phyloP scores from a whole-genome alignment of 2,888 invertebrate genomes.

The Bembecia ichneumoniformis region DNA sequence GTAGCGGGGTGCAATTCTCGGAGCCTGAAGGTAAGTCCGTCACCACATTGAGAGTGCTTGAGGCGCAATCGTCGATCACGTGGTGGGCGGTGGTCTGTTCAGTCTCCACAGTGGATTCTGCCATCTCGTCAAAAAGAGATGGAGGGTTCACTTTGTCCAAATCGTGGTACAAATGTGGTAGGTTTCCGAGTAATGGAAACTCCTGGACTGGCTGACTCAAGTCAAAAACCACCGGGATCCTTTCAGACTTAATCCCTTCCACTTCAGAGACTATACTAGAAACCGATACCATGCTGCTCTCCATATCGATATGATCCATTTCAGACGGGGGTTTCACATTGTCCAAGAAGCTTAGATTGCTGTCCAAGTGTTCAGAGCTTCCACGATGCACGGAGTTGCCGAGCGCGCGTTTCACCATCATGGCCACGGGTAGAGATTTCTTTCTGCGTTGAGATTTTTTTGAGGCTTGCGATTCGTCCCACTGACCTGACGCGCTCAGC shows the following conservation, averaged over 20 bases:
- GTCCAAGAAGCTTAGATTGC: slow-evolving; percentile 78
- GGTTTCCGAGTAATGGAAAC: slow-evolving; percentile 53
- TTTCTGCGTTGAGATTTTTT: slow-evolving; percentile 68
- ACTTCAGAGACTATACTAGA: slow-evolving; percentile 87
- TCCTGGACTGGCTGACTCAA: slow-evolving; percentile 70
- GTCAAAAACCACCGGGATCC: slow-evolving; percentile 68
- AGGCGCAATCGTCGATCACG: slow-evolving; percentile 74
- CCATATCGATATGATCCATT: slow-evolving; percentile 85
- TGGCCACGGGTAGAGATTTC: slow-evolving; percentile 78
- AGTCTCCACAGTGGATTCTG: slow-evolving; percentile 71
- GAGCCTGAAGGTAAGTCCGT: slow-evolving; percentile 69
- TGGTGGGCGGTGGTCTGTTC: slow-evolving; percentile 67
- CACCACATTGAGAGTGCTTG: slow-evolving; percentile 70
- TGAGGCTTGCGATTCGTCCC: slow-evolving; percentile 51
- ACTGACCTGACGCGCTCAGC: slow-evolving; percentile 61
- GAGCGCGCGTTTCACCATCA: slow-evolving; percentile 81
- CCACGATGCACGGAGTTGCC: slow-evolving; percentile 68
- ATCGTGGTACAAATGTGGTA: slow-evolving; percentile 67
- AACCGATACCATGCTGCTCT: slow-evolving; percentile 87
- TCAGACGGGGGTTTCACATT: slow-evolving; percentile 87
- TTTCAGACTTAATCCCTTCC: slow-evolving; percentile 67
- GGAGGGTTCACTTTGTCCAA: slow-evolving; percentile 81
- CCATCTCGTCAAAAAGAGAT: slow-evolving; percentile 80
- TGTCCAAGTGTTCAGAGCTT: slow-evolving; percentile 77
- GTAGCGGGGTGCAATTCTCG: slow-evolving; percentile 74